Percentiles rank a stretch among this genome's conserved stretches.
Evolutionary conservation across 2,797 vertebrate species (phyloP).

Genomic region (Aeoliscus strigatus): DNA sequence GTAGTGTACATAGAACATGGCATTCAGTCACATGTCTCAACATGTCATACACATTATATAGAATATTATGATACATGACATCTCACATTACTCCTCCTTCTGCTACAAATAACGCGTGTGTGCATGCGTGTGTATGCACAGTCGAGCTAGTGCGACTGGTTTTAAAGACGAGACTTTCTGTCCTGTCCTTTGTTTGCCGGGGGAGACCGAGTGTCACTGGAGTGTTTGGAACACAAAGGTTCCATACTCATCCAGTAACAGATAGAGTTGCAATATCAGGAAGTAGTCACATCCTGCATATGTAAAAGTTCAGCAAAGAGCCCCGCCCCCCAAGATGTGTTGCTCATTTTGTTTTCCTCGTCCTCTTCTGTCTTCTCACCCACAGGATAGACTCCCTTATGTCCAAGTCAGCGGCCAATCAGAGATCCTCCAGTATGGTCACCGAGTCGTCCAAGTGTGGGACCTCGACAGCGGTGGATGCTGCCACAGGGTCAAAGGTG

Average conservation of each 20-base stretch:
- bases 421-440: constrained; percentile 91
- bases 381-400: constrained; percentile 84
- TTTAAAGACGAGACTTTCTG: too few relatives aligned
- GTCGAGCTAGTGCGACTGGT: too few relatives aligned
- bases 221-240: constrained; percentile 13
- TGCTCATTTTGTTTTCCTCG: constrained; percentile 6
- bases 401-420: constrained; percentile 84
- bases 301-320: constrained; percentile 40
- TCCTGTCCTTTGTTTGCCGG: too few relatives aligned
- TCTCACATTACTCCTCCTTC: too few relatives aligned
- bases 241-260: constrained; percentile 22
- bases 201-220: constrained; percentile 15
- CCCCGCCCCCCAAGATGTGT: constrained; percentile 10
- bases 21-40: too few relatives aligned
- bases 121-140: too few relatives aligned
- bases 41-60: too few relatives aligned
- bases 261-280: constrained; percentile 42
- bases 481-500: constrained; percentile 84
- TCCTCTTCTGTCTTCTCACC: constrained; percentile 19
- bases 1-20: too few relatives aligned
- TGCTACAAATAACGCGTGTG: too few relatives aligned
- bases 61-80: too few relatives aligned
- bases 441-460: constrained; percentile 84
- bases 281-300: constrained; percentile 57
- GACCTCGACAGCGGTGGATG: constrained; percentile 80